Conservation (phyloP, 2,888 invertebrate genomes). For the Amblyjoppa fuscipennis region DNA sequence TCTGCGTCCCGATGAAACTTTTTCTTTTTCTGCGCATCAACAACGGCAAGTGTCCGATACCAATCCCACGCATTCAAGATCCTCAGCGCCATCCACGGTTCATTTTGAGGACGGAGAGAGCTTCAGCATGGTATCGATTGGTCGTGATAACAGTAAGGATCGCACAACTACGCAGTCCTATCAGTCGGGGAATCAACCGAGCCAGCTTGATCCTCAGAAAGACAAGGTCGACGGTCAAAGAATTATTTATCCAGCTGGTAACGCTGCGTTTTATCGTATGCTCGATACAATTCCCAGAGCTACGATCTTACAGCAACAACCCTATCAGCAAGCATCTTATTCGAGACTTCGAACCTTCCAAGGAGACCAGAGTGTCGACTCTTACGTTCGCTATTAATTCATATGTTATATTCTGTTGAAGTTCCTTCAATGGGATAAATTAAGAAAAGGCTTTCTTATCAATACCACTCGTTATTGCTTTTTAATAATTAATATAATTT, state of each 20-base stretch:
- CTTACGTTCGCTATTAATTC: constrained; percentile 76
- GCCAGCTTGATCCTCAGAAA: not conserved
- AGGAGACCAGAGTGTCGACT: constrained; percentile 76
- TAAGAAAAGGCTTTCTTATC: not conserved
- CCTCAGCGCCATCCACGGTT: not conserved
- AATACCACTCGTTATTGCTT: not conserved
- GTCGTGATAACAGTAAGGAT: constrained; percentile 9
- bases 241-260: constrained; percentile 28
- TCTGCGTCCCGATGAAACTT: constrained; percentile 71
- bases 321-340: constrained; percentile 76
- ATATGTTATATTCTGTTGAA: not conserved
- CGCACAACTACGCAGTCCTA: constrained; percentile 23
- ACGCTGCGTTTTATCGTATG: constrained; percentile 22
- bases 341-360: constrained; percentile 77
- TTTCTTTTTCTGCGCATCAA: constrained; percentile 58
- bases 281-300: constrained; percentile 16
- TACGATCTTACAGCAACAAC: constrained; percentile 69
- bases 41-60: constrained; percentile 59
- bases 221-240: constrained; percentile 16
- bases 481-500: constrained; percentile 53
- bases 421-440: not conserved
- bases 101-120: constrained; percentile 26
- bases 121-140: constrained; percentile 15
- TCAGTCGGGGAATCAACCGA: not conserved
- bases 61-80: not conserved